phyloP scores from a whole-genome alignment of 1,140 invertebrate genomes.

The Macrosteles quadrilineatus region DNA sequence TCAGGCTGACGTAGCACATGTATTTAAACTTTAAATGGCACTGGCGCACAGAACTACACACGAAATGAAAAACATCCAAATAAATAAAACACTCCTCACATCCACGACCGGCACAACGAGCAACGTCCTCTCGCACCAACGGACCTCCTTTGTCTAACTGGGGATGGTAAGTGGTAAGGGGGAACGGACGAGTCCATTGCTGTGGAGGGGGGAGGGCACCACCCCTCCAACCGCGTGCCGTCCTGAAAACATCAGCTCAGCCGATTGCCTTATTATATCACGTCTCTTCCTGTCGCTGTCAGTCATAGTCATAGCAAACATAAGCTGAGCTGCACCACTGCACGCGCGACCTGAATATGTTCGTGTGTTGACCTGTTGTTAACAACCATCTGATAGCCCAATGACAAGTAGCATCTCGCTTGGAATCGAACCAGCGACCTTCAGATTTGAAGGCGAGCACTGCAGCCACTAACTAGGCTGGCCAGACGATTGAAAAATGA shows the following conservation, averaged over 20 bases:
- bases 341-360: too few species aligned
- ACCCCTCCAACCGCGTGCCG: conserved; percentile 1
- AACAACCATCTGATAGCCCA: too few species aligned
- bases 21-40: conserved; percentile 19
- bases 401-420: too few species aligned
- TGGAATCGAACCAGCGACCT: too few species aligned
- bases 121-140: not conserved
- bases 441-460: too few species aligned
- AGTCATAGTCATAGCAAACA: too few species aligned
- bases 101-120: conserved; percentile 8
- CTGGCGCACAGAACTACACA: conserved; percentile 16
- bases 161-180: too few species aligned
- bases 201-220: not conserved
- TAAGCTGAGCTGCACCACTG: too few species aligned
- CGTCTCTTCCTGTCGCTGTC: not conserved
- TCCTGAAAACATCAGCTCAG: conserved; percentile 1
- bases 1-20: conserved; percentile 12
- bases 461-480: too few species aligned
- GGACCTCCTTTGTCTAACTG: conserved; percentile 14
- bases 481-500: too few species aligned
- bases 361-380: too few species aligned
- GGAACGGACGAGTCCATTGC: conserved; percentile 16
- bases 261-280: not conserved
- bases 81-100: conserved; percentile 17
- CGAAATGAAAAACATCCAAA: not conserved